phyloP scores from a whole-genome alignment of 2,113 vertebrate species.

The Sceloporus undulatus region DNA sequence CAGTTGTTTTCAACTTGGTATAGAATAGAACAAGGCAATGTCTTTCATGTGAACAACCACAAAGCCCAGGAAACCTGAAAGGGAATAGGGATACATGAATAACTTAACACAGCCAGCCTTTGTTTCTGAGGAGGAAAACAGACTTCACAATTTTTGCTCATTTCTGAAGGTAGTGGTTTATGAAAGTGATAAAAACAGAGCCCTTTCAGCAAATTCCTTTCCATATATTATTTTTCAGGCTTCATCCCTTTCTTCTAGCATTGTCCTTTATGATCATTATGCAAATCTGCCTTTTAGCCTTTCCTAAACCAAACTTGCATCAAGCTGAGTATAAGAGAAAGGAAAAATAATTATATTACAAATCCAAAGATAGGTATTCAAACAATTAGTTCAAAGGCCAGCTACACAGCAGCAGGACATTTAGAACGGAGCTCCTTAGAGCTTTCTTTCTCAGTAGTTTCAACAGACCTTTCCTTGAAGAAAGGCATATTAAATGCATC shows the following conservation, averaged over 20 bases:
- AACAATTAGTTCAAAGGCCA: constrained; percentile 11
- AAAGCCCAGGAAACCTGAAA: not conserved
- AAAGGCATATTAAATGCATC: not conserved
- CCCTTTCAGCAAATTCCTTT: not conserved
- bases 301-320: not conserved
- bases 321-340: rapidly evolving
- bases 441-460: not conserved
- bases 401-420: not conserved
- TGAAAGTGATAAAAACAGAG: not conserved
- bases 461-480: not conserved
- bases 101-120: not conserved
- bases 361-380: not conserved
- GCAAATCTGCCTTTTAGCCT: not conserved
- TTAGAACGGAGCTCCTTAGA: not conserved
- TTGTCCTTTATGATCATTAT: not conserved
- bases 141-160: not conserved
- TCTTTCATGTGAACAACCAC: not conserved
- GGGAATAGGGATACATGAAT: not conserved
- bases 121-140: not conserved
- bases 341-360: not conserved
- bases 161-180: not conserved
- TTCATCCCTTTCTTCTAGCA: not conserved
- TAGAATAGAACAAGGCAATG: not conserved
- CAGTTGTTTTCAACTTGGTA: not conserved
- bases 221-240: not conserved